Evolutionary conservation across 1,140 invertebrate genomes (phyloP), one percentile per base, ranked within the genome.

Genomic region (Drosophila sproati): DNA sequence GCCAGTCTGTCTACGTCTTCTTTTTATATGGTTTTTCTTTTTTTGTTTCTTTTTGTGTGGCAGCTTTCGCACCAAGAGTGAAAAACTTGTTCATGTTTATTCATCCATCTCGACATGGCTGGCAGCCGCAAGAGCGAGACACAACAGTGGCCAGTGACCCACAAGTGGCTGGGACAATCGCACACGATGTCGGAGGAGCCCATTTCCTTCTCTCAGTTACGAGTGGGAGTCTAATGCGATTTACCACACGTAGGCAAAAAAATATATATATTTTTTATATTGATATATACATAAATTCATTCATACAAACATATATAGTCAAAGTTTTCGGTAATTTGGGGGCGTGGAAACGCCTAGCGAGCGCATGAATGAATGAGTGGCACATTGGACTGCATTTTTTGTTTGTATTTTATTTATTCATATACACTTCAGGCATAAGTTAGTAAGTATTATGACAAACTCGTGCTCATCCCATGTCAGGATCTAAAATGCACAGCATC

Each of bases 1-100:
- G 56, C 2, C n/a, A 29, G 43, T 61, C 35, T 7, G 50, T 62
- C 47, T 50, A 3, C 8, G 3, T 50, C 45, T 20, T 29, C 10
- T 4, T 4, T 2, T 37, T 32, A 5, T 20, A 20, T 20, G 20
- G 4, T 28, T 8, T 32, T 32, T 20, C 1, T 20, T 60, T 39
- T 32, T 6, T 32, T 35, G 20, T 20, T 20, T 20, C 3, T 12
- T 62, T 47, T 43, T 47, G 45, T 48, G 43, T 48, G 43, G 52
- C 63, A 31, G 48, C 51, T 57, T 10, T 31, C 52, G 28, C 54
- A 34, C 39, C 72, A 6, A 67, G 77, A 88, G 80, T 87, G 85
- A 76, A 83, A 77, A 87, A 88, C 82, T 87, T 87, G 76, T 80
- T 69, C 83, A 87, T 88, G 82, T 71, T 79, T 85, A 87, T 87